Conservation (phyloP, 2,113 vertebrate species). For the Ictalurus furcatus region DNA sequence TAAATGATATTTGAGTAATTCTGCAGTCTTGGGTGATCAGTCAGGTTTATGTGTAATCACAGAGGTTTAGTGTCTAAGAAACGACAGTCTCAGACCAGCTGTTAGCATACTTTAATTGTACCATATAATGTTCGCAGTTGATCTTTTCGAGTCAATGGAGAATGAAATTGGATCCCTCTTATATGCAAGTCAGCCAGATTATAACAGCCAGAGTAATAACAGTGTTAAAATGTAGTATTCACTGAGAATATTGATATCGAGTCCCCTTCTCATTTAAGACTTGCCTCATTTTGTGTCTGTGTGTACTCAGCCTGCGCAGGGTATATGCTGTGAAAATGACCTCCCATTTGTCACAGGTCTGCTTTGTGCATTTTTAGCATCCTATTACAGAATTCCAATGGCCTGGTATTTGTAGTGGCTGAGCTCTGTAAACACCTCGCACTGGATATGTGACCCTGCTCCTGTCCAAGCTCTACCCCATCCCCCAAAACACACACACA, state of each 20-base stretch:
- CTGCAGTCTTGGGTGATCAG: slow-evolving; percentile 3
- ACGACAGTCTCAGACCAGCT: slow-evolving; percentile 24
- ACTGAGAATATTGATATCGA: slow-evolving; percentile 41
- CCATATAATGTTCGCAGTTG: slow-evolving; percentile 41
- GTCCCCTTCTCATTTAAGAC: slow-evolving; percentile 7
- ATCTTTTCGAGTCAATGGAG: slow-evolving; percentile 49
- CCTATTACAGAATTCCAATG: slow-evolving; percentile 46
- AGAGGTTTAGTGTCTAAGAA: slow-evolving; percentile 28
- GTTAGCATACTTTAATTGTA: slow-evolving; percentile 41
- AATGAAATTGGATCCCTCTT: slow-evolving; percentile 45
- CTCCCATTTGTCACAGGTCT: slow-evolving; percentile 27
- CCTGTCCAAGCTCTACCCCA: background rate
- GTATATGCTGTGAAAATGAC: slow-evolving; percentile 2
- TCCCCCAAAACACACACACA: slow-evolving; percentile 22
- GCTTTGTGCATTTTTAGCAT: slow-evolving; percentile 38
- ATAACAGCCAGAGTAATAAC: slow-evolving; percentile 40
- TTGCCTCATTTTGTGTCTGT: background rate
- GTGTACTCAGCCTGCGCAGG: background rate
- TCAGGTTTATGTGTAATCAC: slow-evolving; percentile 35
- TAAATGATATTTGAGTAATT: slow-evolving; percentile 17
- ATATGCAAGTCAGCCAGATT: slow-evolving; percentile 44
- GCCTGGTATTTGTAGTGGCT: slow-evolving; percentile 41
- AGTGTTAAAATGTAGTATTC: slow-evolving; percentile 38
- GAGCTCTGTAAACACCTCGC: slow-evolving; percentile 38
- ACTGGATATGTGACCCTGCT: slow-evolving; percentile 23